These are phyloP conservation scores for Eurytoma californica DNA, from an alignment of 2,888 invertebrate genomes.

Conservation along the genomic window DNA sequence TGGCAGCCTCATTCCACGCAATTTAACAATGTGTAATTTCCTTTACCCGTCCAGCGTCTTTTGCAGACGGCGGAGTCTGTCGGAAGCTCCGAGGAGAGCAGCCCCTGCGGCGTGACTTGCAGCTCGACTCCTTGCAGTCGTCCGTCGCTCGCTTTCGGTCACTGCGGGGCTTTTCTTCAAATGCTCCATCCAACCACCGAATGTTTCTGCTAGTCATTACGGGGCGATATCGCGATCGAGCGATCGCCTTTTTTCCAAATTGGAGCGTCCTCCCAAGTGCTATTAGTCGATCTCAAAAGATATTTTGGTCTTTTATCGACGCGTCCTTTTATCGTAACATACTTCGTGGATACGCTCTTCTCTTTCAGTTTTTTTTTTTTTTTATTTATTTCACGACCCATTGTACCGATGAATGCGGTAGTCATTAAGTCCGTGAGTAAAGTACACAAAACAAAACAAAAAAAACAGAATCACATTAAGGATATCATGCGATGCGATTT, in stretches of 20 bases:
- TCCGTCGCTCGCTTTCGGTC: conserved; percentile 41
- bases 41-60: too few species aligned
- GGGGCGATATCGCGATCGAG: conserved; percentile 59
- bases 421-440: too few species aligned
- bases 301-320: conserved; percentile 7
- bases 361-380: background rate
- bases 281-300: conserved; percentile 45
- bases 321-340: background rate
- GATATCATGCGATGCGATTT: too few species aligned
- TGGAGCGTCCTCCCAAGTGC: conserved; percentile 29
- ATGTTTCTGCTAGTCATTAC: conserved; percentile 61
- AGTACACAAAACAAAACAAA: too few species aligned
- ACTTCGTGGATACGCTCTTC: background rate
- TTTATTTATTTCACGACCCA: background rate
- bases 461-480: too few species aligned
- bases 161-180: conserved; percentile 62
- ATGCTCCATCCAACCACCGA: conserved; percentile 59
- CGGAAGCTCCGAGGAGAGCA: conserved; percentile 61
- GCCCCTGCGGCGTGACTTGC: conserved; percentile 67
- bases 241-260: conserved; percentile 29
- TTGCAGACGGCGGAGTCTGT: conserved; percentile 44
- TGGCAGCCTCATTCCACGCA: too few species aligned
- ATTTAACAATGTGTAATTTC: too few species aligned
- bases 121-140: conserved; percentile 63
- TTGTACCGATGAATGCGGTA: too few species aligned